Conservation (phyloP, 1,140 invertebrate genomes). For the Listronotus oregonensis region DNA sequence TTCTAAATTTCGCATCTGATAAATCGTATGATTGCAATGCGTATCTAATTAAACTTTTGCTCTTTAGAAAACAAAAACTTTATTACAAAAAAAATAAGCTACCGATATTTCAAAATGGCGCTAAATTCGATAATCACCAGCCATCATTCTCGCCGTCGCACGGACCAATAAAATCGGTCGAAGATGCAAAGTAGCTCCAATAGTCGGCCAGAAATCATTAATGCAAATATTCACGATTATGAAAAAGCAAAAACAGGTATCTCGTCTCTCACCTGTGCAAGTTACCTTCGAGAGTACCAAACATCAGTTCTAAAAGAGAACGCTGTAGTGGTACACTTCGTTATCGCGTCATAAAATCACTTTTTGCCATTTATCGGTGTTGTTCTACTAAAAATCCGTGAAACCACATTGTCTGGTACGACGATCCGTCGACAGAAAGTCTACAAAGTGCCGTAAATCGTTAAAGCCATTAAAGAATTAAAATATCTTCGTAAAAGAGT, state of each 20-base stretch:
- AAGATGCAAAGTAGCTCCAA: conserved; percentile 5
- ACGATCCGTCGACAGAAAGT: conserved; percentile 8
- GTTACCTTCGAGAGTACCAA: conserved; percentile 19
- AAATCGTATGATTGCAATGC: no score
- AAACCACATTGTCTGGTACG: conserved; percentile 6
- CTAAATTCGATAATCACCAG: conserved; percentile 10
- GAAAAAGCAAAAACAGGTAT: conserved; percentile 33
- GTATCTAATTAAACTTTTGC: no score
- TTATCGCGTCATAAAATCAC: not conserved
- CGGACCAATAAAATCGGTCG: conserved; percentile 14
- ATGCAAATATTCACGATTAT: conserved; percentile 33
- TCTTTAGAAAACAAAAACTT: no score
- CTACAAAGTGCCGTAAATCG: conserved; percentile 5
- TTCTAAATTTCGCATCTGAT: no score
- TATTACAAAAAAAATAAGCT: no score
- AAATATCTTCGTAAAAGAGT: conserved; percentile 29
- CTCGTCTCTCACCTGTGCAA: conserved; percentile 30
- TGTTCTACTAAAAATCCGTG: no score
- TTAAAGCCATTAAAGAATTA: conserved; percentile 12
- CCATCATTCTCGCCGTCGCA: conserved; percentile 6
- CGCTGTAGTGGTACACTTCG: conserved; percentile 14
- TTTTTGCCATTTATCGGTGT: no score
- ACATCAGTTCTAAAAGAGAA: conserved; percentile 28
- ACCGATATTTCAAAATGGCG: conserved; percentile 10
- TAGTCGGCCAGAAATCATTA: conserved; percentile 2